Conservation (phyloP, 2,113 vertebrate species). For the Eudyptes chrysolophus region DNA sequence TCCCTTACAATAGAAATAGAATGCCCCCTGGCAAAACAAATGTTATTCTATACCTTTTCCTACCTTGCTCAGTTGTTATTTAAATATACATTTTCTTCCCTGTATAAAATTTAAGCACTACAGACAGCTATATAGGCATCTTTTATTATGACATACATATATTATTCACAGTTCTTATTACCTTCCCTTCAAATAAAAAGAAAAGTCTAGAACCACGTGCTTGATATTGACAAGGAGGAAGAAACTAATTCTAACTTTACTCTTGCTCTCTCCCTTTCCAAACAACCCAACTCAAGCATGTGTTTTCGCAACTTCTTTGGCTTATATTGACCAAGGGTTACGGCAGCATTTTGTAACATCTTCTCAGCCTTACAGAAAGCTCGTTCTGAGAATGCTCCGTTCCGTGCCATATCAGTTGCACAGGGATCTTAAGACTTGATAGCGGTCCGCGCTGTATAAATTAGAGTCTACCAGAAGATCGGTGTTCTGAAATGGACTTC, state of each 20-base stretch:
- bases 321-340: neutral
- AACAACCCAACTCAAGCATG: neutral
- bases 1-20: neutral
- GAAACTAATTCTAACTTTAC: neutral
- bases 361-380: neutral
- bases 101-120: neutral
- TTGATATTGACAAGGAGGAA: neutral
- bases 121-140: neutral
- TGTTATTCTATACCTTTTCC: neutral
- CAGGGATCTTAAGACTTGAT: neutral
- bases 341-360: neutral
- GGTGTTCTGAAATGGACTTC: neutral
- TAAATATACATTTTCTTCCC: neutral
- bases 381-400: neutral
- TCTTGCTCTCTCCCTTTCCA: neutral
- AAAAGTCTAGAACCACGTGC: neutral
- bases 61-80: neutral
- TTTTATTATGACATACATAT: neutral
- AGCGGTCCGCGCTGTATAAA: neutral
- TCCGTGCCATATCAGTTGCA: neutral
- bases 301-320: neutral
- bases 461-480: neutral
- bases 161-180: neutral
- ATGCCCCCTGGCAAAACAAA: neutral
- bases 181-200: neutral